Conservation (phyloP, 2,797 vertebrate genomes). For the Balearica regulorum region DNA sequence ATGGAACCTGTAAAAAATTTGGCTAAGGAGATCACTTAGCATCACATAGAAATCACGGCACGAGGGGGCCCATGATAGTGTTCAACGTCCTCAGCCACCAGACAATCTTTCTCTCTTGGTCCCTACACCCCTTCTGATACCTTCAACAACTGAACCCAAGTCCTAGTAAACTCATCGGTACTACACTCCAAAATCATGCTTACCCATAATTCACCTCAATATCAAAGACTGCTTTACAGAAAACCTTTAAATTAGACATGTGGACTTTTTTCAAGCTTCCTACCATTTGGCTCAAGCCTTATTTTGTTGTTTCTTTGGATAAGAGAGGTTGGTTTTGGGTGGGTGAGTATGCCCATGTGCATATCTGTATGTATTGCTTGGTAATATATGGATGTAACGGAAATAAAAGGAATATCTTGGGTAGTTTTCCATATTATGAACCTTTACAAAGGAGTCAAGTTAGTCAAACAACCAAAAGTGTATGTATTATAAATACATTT, state of each 20-base stretch:
- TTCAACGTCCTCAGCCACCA: not conserved
- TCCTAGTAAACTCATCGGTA: not conserved
- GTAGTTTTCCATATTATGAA: not conserved
- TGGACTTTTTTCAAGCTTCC: not conserved
- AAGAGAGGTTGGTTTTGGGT: not conserved
- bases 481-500: not conserved
- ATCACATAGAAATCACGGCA: rapidly evolving
- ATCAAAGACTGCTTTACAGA: not conserved
- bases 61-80: not conserved
- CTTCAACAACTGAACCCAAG: not conserved
- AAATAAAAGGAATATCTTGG: not conserved
- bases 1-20: not conserved
- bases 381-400: not conserved
- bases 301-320: not conserved
- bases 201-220: not conserved
- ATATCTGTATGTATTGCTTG: not conserved
- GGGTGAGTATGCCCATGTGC: rapidly evolving
- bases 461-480: not conserved
- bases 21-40: not conserved
- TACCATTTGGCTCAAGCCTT: not conserved
- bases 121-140: not conserved
- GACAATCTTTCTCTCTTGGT: not conserved
- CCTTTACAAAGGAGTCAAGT: not conserved
- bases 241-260: not conserved
- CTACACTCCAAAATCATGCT: not conserved